phyloP scores from a whole-genome alignment of 92 coral and sea anemone genomes.

The Nematostella vectensis region DNA sequence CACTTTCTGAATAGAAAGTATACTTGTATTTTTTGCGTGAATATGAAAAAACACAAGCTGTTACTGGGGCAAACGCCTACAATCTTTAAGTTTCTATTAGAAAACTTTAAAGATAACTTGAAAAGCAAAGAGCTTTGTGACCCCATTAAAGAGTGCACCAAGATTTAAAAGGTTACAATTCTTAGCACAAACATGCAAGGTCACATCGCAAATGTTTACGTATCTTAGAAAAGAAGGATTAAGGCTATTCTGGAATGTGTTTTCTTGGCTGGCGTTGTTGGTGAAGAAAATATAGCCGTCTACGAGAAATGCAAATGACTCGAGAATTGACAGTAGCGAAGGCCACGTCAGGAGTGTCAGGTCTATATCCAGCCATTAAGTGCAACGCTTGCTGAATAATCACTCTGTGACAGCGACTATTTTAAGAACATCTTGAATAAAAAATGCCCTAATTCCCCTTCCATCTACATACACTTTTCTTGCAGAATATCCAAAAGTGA shows the following conservation, averaged over 20 bases:
- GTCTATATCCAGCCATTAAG: slow-evolving; percentile 17
- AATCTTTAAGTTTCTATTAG: neutral
- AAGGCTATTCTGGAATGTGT: slow-evolving; percentile 20
- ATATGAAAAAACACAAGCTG: neutral
- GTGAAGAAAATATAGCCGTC: slow-evolving; percentile 35
- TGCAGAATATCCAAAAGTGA: too few relatives aligned
- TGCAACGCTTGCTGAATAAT: slow-evolving; percentile 24
- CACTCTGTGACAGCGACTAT: slow-evolving; percentile 22
- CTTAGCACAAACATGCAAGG: too few relatives aligned
- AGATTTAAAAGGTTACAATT: too few relatives aligned
- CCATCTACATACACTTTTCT: too few relatives aligned
- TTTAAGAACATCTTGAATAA: slow-evolving; percentile 15
- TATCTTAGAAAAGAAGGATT: slow-evolving; percentile 18
- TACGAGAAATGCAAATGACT: slow-evolving; percentile 24
- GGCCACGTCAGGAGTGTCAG: neutral
- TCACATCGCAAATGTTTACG: slow-evolving; percentile 22
- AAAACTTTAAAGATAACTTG: too few relatives aligned
- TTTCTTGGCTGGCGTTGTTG: slow-evolving; percentile 21
- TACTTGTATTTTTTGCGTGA: too few relatives aligned
- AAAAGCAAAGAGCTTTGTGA: too few relatives aligned
- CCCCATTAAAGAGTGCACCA: too few relatives aligned
- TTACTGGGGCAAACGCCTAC: neutral
- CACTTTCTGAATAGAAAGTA: neutral
- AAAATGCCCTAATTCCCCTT: too few relatives aligned
- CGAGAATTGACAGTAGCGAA: slow-evolving; percentile 5